Conservation (phyloP, 2,888 invertebrate species). For the Apotomis turbidana region DNA sequence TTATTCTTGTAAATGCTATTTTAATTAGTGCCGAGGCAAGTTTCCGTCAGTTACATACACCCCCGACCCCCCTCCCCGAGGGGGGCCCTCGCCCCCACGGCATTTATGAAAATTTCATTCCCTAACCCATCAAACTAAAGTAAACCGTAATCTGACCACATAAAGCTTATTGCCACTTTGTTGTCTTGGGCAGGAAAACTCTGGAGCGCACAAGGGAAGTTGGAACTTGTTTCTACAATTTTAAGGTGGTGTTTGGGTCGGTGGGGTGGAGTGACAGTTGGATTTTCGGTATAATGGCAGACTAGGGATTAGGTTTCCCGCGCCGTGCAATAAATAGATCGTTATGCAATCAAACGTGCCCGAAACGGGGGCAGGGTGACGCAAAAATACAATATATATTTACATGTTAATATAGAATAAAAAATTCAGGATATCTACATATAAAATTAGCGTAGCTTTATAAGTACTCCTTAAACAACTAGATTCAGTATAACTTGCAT, state of each 20-base stretch:
- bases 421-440: no score
- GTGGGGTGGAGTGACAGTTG: conserved; percentile 66
- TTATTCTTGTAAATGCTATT: conserved; percentile 40
- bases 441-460: no score
- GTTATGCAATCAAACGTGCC: conserved; percentile 72
- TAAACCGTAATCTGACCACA: conserved; percentile 69
- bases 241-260: conserved; percentile 56
- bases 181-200: conserved; percentile 61
- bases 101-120: conserved; percentile 83
- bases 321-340: conserved; percentile 76
- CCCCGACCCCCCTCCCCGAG: conserved; percentile 48
- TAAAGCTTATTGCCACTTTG: conserved; percentile 74
- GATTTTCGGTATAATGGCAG: conserved; percentile 78
- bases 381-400: neutral
- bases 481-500: no score
- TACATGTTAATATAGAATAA: neutral
- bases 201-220: conserved; percentile 45
- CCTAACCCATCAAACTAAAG: conserved; percentile 70
- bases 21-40: conserved; percentile 38
- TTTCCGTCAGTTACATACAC: conserved; percentile 67
- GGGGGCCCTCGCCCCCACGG: conserved; percentile 53
- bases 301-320: conserved; percentile 80
- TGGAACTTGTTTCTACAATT: conserved; percentile 58
- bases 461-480: no score
- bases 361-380: conserved; percentile 19